phyloP scores from a whole-genome alignment of 2,888 invertebrate species.

The Lathronympha strigana region DNA sequence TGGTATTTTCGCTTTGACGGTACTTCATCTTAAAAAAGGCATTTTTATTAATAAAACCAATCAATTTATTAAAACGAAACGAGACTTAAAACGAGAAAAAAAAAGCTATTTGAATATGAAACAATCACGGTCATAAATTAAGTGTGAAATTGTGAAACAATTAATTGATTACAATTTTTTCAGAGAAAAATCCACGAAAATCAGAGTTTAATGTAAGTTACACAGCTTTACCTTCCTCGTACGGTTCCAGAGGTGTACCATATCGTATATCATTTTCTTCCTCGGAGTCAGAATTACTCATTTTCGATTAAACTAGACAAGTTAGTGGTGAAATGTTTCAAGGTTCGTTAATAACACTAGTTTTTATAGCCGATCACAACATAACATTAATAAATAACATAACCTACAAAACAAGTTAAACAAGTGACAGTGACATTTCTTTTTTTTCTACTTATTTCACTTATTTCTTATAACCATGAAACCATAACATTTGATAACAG shows the following conservation, averaged over 20 bases:
- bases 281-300: constrained; percentile 76
- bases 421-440: background rate
- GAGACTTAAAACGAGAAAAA: no score
- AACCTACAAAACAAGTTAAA: constrained; percentile 22
- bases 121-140: no score
- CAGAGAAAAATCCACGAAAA: background rate
- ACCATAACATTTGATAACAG: background rate
- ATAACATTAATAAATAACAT: constrained; percentile 24
- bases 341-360: constrained; percentile 17
- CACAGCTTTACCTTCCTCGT: constrained; percentile 89
- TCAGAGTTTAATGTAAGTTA: background rate
- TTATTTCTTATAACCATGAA: background rate
- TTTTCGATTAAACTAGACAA: constrained; percentile 45
- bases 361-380: background rate
- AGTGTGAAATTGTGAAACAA: background rate
- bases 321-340: background rate
- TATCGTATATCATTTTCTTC: constrained; percentile 89
- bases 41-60: no score
- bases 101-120: no score
- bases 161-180: background rate
- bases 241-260: constrained; percentile 91
- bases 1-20: constrained; percentile 91
- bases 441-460: background rate
- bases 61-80: no score
- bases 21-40: constrained; percentile 85